Conservation (phyloP, 2,797 vertebrate genomes). For the Sebastes taczanowskii region DNA sequence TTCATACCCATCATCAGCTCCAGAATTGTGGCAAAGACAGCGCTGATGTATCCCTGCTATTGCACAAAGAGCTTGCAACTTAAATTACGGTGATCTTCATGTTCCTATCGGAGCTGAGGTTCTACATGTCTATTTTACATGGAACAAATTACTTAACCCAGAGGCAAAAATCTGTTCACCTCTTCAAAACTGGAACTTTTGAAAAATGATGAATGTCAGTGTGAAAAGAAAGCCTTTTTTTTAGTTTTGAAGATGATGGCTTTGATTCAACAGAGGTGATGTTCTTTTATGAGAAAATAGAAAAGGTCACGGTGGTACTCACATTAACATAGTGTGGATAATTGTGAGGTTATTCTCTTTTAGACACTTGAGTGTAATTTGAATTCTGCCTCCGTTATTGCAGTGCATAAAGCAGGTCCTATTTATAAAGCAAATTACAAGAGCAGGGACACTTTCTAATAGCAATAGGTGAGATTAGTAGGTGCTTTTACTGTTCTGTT, state of each 20-base stretch:
- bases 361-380: neutral
- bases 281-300: neutral
- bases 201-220: conserved; percentile 35
- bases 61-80: conserved; percentile 44
- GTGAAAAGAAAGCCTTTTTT: neutral
- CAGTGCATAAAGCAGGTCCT: neutral
- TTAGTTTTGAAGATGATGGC: neutral
- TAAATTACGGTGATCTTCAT: conserved; percentile 57
- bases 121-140: conserved; percentile 21
- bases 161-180: conserved; percentile 10
- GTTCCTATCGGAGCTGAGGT: conserved; percentile 30
- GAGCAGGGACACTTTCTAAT: neutral
- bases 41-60: conserved; percentile 42
- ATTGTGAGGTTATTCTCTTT: neutral
- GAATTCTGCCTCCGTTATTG: neutral
- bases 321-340: neutral
- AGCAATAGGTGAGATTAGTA: neutral
- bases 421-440: neutral
- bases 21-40: conserved; percentile 51
- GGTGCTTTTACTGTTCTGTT: neutral
- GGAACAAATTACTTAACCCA: conserved; percentile 41
- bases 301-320: neutral
- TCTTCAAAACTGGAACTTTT: conserved; percentile 18
- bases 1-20: conserved; percentile 69
- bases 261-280: neutral